Percentiles rank a stretch among this genome's conserved stretches.
phyloP scores from a whole-genome alignment of 2,797 vertebrate genomes.

The Coregonus sp. region DNA sequence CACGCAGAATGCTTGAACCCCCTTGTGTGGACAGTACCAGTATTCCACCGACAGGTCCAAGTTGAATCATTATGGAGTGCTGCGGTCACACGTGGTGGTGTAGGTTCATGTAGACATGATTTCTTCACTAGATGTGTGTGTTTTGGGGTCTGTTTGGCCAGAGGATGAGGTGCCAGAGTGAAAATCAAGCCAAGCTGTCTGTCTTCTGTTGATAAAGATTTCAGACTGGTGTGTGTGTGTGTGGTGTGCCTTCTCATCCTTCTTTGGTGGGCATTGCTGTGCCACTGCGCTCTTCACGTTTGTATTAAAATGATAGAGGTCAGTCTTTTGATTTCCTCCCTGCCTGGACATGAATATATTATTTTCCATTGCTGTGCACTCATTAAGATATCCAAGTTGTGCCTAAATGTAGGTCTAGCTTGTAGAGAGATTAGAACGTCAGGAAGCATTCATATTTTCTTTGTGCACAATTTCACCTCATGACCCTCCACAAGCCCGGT shows the following conservation, averaged over 20 bases:
- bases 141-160: constrained; percentile 5
- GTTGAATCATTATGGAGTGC: neutral
- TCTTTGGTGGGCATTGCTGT: neutral
- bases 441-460: neutral
- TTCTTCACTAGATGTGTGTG: neutral
- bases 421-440: neutral
- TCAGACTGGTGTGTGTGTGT: constrained; percentile 24
- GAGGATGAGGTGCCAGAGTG: constrained; percentile 34
- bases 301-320: neutral
- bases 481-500: neutral
- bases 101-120: neutral
- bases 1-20: neutral
- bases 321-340: neutral
- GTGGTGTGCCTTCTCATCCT: constrained; percentile 7
- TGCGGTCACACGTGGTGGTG: neutral
- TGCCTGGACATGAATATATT: neutral
- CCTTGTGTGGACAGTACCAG: neutral
- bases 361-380: neutral
- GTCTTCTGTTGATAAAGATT: constrained; percentile 50
- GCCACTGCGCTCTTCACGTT: neutral
- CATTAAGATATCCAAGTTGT: neutral
- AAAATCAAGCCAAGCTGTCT: constrained; percentile 27
- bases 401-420: neutral
- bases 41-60: neutral
- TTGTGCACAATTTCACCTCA: neutral